Evolutionary conservation across 2,888 invertebrate species (phyloP), one percentile per base, ranked within the genome.

Genomic region (Eulithis prunata): DNA sequence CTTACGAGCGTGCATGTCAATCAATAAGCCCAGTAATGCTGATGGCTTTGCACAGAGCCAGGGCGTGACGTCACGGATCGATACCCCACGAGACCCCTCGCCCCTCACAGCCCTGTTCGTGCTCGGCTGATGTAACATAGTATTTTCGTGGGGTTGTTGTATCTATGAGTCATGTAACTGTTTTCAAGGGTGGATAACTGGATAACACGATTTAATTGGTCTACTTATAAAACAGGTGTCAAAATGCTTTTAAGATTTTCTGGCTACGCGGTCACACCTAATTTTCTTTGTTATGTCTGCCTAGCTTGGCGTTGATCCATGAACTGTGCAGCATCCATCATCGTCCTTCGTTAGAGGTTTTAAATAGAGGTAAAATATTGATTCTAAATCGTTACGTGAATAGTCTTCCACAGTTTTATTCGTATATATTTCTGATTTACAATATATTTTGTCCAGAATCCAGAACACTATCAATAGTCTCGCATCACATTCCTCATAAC

Each of bases 11-110:
- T 62, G 54, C 28, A 63, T 62, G 63, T 63, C 57, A 62, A 71
- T 74, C 70, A 66, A 70, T 73, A 69, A 32, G 53, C 54, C 51
- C 51, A 52, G 66, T 46, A 61, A 61, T 41, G 53, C 64, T 68
- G 64, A 66, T 69, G 55, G 57, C 64, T 66, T 69, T 64, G 70
- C 64, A 64, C 65, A 68, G 68, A 65, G 71, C 68, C 71, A 71
- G 70, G 72, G 77, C n/a, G 74, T 84, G 83, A 84, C 85, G 84
- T 85, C 84, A 85, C 75, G 56, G 75, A 78, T 85, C 84, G 73
- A 83, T 85, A 78, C 46, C 38, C 47, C 41, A 38, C 47, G 45
- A 80, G 14, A 76, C 62, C 74, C 75, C 76, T 71, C 75, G 70
- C 78, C 69, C 75, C 74, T 59, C 62, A 63, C 70, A 14, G 54